Conservation (phyloP, 2,888 invertebrate species). For the Coleophora flavipennella region DNA sequence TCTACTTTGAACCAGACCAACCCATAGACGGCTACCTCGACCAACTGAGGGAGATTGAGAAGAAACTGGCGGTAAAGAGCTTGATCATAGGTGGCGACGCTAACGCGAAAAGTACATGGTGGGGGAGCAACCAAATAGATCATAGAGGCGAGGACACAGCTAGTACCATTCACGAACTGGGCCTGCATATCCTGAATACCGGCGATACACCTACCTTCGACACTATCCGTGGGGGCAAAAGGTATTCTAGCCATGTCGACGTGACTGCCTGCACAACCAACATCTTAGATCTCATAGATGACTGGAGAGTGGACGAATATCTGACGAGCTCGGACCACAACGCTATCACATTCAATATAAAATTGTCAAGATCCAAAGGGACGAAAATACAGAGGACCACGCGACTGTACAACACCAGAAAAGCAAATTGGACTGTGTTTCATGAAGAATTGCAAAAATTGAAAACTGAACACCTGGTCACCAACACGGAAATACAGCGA, state of each 20-base stretch:
- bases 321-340: not conserved
- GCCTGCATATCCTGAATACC: slow-evolving; percentile 17
- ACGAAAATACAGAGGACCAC: not conserved
- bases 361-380: no score
- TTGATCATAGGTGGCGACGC: slow-evolving; percentile 11
- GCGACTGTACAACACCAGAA: not conserved
- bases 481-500: no score
- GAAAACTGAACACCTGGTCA: no score
- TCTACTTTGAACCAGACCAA: slow-evolving; percentile 14
- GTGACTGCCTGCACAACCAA: slow-evolving; percentile 17
- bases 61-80: not conserved
- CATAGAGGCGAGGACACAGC: slow-evolving; percentile 11
- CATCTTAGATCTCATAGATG: slow-evolving; percentile 4
- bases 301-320: no score
- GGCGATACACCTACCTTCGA: slow-evolving; percentile 20
- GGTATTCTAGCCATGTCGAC: slow-evolving; percentile 16
- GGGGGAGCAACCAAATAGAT: slow-evolving; percentile 11
- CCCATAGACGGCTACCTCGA: slow-evolving; percentile 8
- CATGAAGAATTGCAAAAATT: not conserved
- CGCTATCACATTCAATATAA: not conserved
- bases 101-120: slow-evolving; percentile 15
- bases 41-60: slow-evolving; percentile 1
- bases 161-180: slow-evolving; percentile 8
- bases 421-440: not conserved
- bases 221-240: slow-evolving; percentile 11